Evolutionary conservation across 2,113 vertebrate species (phyloP).

Genomic region (Mixornis gularis): DNA sequence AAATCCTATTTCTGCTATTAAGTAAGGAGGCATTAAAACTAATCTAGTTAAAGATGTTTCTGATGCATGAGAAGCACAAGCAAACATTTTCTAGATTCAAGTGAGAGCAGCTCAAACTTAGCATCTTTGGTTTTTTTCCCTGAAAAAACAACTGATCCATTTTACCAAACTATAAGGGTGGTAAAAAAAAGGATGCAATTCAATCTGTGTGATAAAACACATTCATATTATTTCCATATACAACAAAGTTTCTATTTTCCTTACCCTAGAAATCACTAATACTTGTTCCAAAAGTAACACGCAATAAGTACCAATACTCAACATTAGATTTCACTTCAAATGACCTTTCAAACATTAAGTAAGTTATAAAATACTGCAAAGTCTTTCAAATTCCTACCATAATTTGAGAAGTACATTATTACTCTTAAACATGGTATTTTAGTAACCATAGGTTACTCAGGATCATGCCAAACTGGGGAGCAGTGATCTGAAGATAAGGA

Average conservation of each 20-base stretch:
- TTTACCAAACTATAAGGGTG: not conserved
- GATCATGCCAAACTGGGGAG: not conserved
- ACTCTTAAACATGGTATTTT: not conserved
- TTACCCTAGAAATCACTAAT: not conserved
- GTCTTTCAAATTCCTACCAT: not conserved
- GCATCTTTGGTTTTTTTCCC: rapidly evolving
- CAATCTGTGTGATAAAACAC: not conserved
- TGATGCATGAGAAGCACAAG: not conserved
- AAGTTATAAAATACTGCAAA: not conserved
- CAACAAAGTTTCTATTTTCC: not conserved
- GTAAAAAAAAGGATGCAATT: not conserved
- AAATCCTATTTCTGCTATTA: not conserved
- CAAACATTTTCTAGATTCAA: not conserved
- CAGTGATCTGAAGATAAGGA: not conserved
- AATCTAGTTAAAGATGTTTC: not conserved
- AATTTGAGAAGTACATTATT: not conserved
- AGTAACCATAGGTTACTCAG: not conserved
- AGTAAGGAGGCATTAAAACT: not conserved
- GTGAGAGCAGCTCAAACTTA: not conserved
- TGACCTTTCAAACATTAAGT: not conserved
- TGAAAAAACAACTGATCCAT: not conserved
- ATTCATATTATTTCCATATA: not conserved
- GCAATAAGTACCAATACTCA: rapidly evolving
- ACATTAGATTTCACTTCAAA: not conserved
- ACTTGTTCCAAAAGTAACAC: not conserved